phyloP scores from a whole-genome alignment of 2,113 vertebrate species.

The Laticauda laticaudata region DNA sequence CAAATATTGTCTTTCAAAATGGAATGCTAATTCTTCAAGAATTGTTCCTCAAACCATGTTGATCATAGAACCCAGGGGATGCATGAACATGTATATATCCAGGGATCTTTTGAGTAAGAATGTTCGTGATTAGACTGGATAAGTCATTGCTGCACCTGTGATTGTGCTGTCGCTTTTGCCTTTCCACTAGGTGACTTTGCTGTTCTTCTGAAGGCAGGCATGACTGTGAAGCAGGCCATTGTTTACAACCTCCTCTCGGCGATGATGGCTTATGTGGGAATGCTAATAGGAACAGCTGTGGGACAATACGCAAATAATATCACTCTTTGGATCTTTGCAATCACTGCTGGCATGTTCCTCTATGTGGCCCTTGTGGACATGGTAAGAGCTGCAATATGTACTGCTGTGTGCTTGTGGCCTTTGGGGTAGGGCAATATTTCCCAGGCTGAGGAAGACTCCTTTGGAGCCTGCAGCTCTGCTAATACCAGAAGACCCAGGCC shows the following conservation, averaged over 20 bases:
- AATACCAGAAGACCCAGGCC: background rate
- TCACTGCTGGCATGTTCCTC: conserved; percentile 99
- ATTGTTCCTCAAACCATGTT: background rate
- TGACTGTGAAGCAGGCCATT: conserved; percentile 95
- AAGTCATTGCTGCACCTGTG: accelerated
- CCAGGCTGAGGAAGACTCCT: background rate
- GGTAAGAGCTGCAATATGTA: conserved; percentile 72
- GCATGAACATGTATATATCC: background rate
- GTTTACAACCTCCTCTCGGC: conserved; percentile 96
- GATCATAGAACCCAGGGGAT: background rate
- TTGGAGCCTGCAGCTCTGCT: background rate
- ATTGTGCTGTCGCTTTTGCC: background rate
- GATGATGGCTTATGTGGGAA: conserved; percentile 95
- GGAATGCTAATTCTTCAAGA: background rate
- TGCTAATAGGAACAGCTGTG: conserved; percentile 93
- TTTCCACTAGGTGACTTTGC: conserved; percentile 89
- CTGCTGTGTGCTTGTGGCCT: accelerated
- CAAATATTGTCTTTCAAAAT: background rate
- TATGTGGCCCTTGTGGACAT: conserved; percentile 98
- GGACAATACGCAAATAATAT: conserved; percentile 95
- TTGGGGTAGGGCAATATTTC: background rate
- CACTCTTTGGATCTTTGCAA: conserved; percentile 95
- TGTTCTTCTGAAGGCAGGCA: conserved; percentile 95
- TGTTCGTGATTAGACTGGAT: background rate
- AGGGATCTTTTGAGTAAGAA: background rate